These are phyloP conservation scores for Platyrinchus mystaceus DNA, from an alignment of 2,797 vertebrate species.

Conservation along the genomic window DNA sequence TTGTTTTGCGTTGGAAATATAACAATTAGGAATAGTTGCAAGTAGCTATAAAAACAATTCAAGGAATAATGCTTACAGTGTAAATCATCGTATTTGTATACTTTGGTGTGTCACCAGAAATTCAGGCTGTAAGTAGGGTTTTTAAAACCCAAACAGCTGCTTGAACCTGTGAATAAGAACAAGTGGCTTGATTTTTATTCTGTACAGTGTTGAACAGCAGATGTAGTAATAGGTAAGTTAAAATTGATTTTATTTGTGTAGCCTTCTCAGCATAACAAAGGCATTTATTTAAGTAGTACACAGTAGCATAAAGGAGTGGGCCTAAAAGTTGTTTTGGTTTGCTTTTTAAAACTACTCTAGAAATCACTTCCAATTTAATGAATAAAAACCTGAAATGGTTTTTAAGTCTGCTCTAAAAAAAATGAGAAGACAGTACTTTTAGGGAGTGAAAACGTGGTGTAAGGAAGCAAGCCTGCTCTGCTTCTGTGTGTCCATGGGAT, in stretches of 20 bases:
- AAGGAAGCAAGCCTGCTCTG: fast-evolving
- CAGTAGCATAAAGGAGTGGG: neutral
- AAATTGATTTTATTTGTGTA: neutral
- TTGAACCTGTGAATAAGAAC: neutral
- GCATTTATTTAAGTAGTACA: neutral
- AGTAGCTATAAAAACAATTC: neutral
- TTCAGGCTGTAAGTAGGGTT: neutral
- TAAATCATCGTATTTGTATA: neutral
- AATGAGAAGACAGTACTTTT: neutral
- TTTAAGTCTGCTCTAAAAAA: neutral
- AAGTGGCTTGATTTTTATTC: neutral
- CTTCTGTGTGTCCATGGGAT: fast-evolving
- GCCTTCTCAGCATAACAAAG: neutral
- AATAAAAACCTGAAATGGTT: neutral
- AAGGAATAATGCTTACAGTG: neutral
- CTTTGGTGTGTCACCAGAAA: neutral
- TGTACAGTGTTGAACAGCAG: neutral
- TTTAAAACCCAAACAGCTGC: neutral
- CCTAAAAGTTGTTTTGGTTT: neutral
- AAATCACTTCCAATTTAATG: neutral
- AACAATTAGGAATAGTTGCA: neutral
- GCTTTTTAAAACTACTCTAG: neutral
- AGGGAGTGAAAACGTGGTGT: fast-evolving
- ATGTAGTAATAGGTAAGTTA: neutral
- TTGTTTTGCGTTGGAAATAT: neutral